phyloP scores from a whole-genome alignment of 2,888 invertebrate species.

The Agonopterix heracliana region DNA sequence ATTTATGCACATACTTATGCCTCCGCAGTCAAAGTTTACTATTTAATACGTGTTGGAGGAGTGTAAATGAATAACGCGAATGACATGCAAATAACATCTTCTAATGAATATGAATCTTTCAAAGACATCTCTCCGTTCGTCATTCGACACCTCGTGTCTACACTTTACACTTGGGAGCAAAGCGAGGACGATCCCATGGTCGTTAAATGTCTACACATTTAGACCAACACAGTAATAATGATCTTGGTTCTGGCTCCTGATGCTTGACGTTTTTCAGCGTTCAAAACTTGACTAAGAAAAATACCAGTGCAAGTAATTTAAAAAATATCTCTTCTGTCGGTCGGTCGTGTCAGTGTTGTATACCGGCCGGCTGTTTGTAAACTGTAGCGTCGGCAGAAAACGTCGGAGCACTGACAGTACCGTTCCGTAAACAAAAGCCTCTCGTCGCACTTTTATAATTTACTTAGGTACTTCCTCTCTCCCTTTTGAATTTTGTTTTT shows the following conservation, averaged over 20 bases:
- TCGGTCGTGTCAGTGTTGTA: conserved; percentile 12
- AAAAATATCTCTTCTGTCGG: conserved; percentile 1
- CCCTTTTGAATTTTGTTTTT: conserved; percentile 62
- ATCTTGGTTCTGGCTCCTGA: no score
- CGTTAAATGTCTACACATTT: no score
- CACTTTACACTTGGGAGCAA: no score
- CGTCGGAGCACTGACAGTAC: conserved; percentile 40
- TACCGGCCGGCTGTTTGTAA: background rate
- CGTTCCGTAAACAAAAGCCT: conserved; percentile 52
- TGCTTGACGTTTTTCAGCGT: no score
- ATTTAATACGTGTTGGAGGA: conserved; percentile 19
- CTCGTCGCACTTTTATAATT: conserved; percentile 61
- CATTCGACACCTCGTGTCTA: no score
- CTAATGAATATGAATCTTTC: conserved; percentile 44
- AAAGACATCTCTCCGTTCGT: background rate
- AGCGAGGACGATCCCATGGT: no score
- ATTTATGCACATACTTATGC: no score
- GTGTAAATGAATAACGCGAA: conserved; percentile 39
- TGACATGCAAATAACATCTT: conserved; percentile 56
- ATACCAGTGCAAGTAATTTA: background rate
- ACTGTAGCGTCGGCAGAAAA: conserved; percentile 21
- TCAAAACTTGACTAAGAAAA: no score
- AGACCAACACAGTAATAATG: background rate
- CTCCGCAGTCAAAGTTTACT: no score
- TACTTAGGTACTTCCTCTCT: conserved; percentile 54